Evolutionary conservation across 1,140 invertebrate genomes (phyloP), one percentile per base, ranked within the genome.

Genomic region (Scylla paramamosain): DNA sequence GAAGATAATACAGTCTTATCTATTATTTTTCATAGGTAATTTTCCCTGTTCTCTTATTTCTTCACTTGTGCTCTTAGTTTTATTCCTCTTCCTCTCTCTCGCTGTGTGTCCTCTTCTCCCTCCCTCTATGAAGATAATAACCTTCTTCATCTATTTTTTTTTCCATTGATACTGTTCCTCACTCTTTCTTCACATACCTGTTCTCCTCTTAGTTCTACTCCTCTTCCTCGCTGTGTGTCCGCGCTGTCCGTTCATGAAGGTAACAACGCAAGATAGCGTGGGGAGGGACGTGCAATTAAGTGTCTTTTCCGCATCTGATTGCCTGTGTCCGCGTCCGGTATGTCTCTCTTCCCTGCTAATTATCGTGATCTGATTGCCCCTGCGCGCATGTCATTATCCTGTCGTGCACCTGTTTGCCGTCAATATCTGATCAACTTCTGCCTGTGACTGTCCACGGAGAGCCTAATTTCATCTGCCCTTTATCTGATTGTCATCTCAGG

Each of bases 231-330:
- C 0, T 77, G n/a, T n/a, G 67, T 77, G 67, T 77, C 67, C 67
- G 4, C 67, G 52, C 20, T 39, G 52, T 59, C 10, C 12, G 12
- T 12, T 25, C 67, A 6, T n/a, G 20, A n/a, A 77, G 0, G 20
- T 7, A 77, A n/a, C 67, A 77, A 1, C 67, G 20, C 67, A 8
- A 77, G 67, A 77, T 77, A 77, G 25, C 20, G 67, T n/a, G 16
- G 6, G 67, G 67, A n/a, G 20, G 20, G 67, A 77, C 67, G 4
- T 7, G 67, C 25, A 77, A 77, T 77, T n/a, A 77, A 77, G 67
- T 77, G 67, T 77, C 67, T n/a, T 77, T 77, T 77, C 67, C n/a
- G 25, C 67, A 77, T 77, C 67, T 77, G 67, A 77, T 77, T 77
- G 25, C 20, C 16, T 1, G 20, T n/a, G 67, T 77, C 67, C 16